phyloP scores from a whole-genome alignment of 2,113 vertebrate species.

The Pluvianellus socialis region DNA sequence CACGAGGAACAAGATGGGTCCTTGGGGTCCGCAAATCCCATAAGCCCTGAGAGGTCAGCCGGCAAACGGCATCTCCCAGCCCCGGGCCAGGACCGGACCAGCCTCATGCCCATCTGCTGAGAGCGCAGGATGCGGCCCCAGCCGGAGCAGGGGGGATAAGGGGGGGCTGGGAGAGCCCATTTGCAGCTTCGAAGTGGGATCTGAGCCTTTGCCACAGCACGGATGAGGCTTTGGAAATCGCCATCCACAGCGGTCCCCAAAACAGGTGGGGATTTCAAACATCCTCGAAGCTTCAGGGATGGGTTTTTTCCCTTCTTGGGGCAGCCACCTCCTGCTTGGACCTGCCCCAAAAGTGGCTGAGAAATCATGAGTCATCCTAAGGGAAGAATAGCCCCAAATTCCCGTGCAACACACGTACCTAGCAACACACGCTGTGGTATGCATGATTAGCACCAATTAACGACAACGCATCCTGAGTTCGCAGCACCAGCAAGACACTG shows the following conservation, averaged over 20 bases:
- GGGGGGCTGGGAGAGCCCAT: not conserved
- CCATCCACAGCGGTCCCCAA: not conserved
- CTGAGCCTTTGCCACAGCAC: not conserved
- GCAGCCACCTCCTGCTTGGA: not conserved
- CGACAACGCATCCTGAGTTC: not conserved
- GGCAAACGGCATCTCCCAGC: not conserved
- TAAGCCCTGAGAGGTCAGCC: not conserved
- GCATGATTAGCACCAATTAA: not conserved
- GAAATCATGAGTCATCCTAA: not conserved
- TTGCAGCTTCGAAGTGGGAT: not conserved
- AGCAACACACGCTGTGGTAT: too few relatives aligned
- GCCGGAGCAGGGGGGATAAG: not conserved
- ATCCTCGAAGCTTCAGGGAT: not conserved
- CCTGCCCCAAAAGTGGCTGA: not conserved
- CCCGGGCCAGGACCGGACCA: rapidly evolving
- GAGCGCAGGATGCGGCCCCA: not conserved
- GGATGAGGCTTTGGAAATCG: not conserved
- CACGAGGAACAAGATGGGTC: not conserved
- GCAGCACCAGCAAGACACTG: not conserved
- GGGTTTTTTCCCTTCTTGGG: not conserved
- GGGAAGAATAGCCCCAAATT: not conserved
- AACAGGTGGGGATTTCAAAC: not conserved
- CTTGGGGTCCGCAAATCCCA: not conserved
- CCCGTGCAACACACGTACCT: rapidly evolving
- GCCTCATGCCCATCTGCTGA: not conserved